Evolutionary conservation across 1,140 invertebrate species (phyloP).

Genomic region (Battus philenor): DNA sequence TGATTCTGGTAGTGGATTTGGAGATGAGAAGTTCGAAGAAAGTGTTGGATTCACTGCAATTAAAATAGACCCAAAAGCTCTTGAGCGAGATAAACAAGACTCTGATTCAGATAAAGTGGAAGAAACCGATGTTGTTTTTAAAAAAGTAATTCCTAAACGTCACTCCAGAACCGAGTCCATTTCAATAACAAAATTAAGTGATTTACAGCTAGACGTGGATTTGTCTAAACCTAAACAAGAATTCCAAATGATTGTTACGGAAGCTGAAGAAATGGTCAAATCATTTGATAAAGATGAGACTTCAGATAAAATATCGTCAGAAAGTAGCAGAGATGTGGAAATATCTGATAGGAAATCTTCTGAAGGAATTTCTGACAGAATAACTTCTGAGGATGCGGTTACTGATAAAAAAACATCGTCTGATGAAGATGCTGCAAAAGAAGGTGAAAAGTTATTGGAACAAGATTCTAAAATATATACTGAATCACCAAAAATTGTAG

Average conservation of each 20-base stretch:
- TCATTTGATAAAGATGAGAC: constrained; percentile 67
- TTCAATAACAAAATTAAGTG: constrained; percentile 65
- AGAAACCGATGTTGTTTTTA: constrained; percentile 59
- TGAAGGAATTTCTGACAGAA: constrained; percentile 70
- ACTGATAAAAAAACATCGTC: constrained; percentile 73
- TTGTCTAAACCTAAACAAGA: constrained; percentile 53
- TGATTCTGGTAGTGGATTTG: constrained; percentile 66
- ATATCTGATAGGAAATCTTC: constrained; percentile 73
- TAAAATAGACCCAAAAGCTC: constrained; percentile 44
- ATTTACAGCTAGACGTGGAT: constrained; percentile 53
- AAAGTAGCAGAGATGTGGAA: constrained; percentile 72
- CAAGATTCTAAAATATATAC: constrained; percentile 23
- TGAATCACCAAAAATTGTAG: constrained; percentile 28
- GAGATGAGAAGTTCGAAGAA: constrained; percentile 71
- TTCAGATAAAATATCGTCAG: constrained; percentile 75
- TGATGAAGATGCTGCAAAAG: constrained; percentile 51
- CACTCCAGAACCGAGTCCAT: constrained; percentile 71
- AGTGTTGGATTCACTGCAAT: constrained; percentile 62
- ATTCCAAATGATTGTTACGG: constrained; percentile 71
- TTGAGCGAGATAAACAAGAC: constrained; percentile 53
- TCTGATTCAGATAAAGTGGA: constrained; percentile 54
- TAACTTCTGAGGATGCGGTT: constrained; percentile 72
- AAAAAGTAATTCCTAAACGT: constrained; percentile 68
- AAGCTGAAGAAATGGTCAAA: constrained; percentile 64
- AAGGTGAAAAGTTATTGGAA: constrained; percentile 26